These are phyloP conservation scores for Cydia pomonella DNA, from an alignment of 1,140 invertebrate genomes.

Conservation along the genomic window DNA sequence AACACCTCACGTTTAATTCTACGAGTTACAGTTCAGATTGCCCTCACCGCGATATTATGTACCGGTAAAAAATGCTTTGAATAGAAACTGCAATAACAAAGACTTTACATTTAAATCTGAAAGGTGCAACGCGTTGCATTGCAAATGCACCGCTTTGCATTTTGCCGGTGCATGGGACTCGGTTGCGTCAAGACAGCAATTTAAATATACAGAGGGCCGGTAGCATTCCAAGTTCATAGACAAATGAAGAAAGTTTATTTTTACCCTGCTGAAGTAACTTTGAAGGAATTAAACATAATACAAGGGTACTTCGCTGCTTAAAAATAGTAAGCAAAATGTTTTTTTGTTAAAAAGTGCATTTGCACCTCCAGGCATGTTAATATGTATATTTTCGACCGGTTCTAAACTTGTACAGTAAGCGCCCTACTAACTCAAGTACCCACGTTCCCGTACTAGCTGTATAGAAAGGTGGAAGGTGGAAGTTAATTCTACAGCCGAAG, in stretches of 20 bases:
- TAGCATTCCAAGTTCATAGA: background rate
- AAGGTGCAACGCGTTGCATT: conserved; percentile 25
- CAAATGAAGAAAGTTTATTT: background rate
- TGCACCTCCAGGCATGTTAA: too few relatives aligned
- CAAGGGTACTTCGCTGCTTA: too few relatives aligned
- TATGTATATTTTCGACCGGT: too few relatives aligned
- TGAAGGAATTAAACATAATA: too few relatives aligned
- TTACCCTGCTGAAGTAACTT: too few relatives aligned
- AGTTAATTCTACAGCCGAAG: too few relatives aligned
- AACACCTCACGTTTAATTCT: background rate
- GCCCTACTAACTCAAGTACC: too few relatives aligned
- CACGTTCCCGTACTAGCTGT: too few relatives aligned
- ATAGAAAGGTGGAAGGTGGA: too few relatives aligned
- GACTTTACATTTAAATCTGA: conserved; percentile 11
- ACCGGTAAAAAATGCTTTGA: background rate
- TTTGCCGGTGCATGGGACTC: conserved; percentile 8
- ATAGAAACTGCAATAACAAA: conserved; percentile 8
- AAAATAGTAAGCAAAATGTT: too few relatives aligned
- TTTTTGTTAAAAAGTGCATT: too few relatives aligned
- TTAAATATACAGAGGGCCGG: conserved; percentile 22
- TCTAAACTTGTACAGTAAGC: too few relatives aligned
- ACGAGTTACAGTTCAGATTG: background rate
- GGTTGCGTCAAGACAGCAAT: conserved; percentile 15
- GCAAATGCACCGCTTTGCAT: conserved; percentile 25
- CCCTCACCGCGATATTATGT: background rate